Percentiles rank a stretch among this genome's conserved stretches.
Conservation (phyloP, 2,888 invertebrate genomes). For the Orchesella flavescens region DNA sequence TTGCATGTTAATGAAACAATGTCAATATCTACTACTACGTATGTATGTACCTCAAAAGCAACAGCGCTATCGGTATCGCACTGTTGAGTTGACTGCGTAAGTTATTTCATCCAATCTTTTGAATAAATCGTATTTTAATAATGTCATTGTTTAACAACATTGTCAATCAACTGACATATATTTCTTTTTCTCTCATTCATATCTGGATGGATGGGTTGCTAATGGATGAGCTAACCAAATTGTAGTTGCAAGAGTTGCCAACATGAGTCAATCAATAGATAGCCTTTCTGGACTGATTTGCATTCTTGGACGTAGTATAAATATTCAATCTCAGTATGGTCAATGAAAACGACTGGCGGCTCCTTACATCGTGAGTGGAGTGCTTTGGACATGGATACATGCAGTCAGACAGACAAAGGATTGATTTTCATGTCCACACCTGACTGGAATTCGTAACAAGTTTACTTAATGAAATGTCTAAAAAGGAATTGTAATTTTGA, state of each 20-base stretch:
- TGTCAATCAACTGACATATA: constrained; percentile 47
- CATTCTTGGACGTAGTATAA: background rate
- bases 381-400: background rate
- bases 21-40: background rate
- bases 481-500: constrained; percentile 56
- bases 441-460: constrained; percentile 52
- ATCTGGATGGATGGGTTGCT: background rate
- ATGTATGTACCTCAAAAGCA: too few relatives aligned
- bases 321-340: background rate
- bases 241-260: background rate
- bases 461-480: constrained; percentile 3
- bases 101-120: background rate
- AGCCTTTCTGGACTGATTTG: background rate
- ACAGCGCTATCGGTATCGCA: too few relatives aligned
- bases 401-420: background rate
- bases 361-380: background rate
- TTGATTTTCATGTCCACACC: constrained; percentile 44
- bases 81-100: too few relatives aligned
- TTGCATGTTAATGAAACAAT: background rate
- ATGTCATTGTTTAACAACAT: constrained; percentile 50
- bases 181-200: background rate
- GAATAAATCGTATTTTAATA: constrained; percentile 51
- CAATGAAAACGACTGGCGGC: background rate
- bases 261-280: background rate
- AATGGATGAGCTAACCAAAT: background rate